Evolutionary conservation across 2,113 vertebrate genomes (phyloP).

Genomic region (Sminthopsis crassicaudata): DNA sequence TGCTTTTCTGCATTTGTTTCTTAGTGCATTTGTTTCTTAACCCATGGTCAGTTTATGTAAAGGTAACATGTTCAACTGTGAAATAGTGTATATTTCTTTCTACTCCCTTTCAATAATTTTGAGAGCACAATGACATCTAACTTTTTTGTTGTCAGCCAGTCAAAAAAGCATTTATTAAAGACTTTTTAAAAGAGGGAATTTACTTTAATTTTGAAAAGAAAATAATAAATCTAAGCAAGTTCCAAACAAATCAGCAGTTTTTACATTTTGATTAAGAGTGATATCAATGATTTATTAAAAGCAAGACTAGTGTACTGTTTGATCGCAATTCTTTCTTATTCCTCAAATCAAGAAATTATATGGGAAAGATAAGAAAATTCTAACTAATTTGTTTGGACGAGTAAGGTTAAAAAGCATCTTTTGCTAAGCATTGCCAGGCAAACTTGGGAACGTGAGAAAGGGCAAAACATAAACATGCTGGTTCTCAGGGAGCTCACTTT

Average conservation of each 20-base stretch:
- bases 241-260: not conserved
- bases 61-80: not conserved
- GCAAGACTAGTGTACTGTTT: rapidly evolving
- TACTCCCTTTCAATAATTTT: not conserved
- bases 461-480: not conserved
- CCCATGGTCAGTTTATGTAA: not conserved
- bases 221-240: not conserved
- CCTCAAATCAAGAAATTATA: not conserved
- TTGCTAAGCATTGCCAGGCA: conserved; percentile 22
- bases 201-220: not conserved
- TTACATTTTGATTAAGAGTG: too few species aligned
- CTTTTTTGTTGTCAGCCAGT: not conserved
- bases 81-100: too few species aligned
- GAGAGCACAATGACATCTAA: not conserved
- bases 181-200: not conserved
- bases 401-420: conserved; percentile 69
- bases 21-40: not conserved
- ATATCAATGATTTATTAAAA: rapidly evolving
- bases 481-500: not conserved
- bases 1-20: not conserved
- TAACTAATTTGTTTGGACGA: not conserved
- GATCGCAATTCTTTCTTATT: not conserved
- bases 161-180: not conserved
- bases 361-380: not conserved
- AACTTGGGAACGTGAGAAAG: not conserved